Evolutionary conservation across 2,888 invertebrate species (phyloP), one percentile per base, ranked within the genome.

Genomic region (Thelaira solivaga): DNA sequence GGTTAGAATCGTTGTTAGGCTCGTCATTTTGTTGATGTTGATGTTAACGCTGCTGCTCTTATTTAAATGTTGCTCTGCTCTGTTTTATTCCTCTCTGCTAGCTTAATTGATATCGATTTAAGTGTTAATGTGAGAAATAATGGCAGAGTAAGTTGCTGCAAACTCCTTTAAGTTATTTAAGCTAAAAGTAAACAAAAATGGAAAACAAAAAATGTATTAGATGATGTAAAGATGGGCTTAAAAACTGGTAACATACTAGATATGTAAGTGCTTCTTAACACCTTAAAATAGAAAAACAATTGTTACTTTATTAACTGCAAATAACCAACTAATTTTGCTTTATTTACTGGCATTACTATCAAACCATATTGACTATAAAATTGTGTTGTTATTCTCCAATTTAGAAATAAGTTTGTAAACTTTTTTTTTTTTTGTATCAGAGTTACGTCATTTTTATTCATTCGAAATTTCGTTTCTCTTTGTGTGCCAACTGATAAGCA

Each of bases 381-480:
- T n/a, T n/a, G 20, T 45, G 7, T 64, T 62, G 31, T 69, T 59
- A 41, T 49, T 10, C 49, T 5, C 6, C 11, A 13, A 18, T 13
- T 16, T 13, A 26, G 4, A 10, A 7, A n/a, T 34, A 36, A 24
- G 47, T 39, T 45, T n/a, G 51, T 29, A 51, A 18, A 8, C 16
- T 29, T 31, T n/a, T 26, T 62, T 62, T 67, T 51, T 26, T 62
- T 62, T 67, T 51, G 24, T 68, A 53, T 68, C 26, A 39, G 39
- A 39, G 53, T 78, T 74, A 61, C 78, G 78, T 78, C 74, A 78
- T 78, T 49, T 53, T 13, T 65, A 55, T 20, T 31, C 64, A 22
- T 26, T 73, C 18, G 62, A 55, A 73, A 73, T n/a, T 64, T 78
- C 31, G 45, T 59, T 39, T 47, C 3, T 34, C 36, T 62, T 20